Evolutionary conservation across 2,888 invertebrate genomes (phyloP), one percentile per base, ranked within the genome.

Genomic region (Archaeoteleia sp.): DNA sequence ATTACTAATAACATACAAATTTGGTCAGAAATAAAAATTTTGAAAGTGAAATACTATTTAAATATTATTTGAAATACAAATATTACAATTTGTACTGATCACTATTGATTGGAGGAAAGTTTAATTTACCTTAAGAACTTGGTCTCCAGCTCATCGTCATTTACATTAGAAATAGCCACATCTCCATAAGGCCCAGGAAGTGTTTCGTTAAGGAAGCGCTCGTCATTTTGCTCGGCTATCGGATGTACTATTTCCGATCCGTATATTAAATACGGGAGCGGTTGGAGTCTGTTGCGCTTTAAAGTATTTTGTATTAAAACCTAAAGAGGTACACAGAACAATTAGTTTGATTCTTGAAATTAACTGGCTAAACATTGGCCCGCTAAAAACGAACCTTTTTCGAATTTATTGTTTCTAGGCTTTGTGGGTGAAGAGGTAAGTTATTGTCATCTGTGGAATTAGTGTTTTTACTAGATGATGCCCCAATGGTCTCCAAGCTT

Each of bases 191-290:
- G n/a, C n/a, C 77, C 23, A 81, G 75, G 5, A 55, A 17, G 74
- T 78, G n/a, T 81, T 75, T 86, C 79, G 74, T 79, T 77, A 61
- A 83, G 72, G 70, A 83, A 81, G 83, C 87, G 91, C 83, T 94
- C 94, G 78, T 93, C 94, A 0, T 92, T 91, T 81, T 93, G 93
- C 86, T 95, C 95, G 0, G 93, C 94, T 74, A 95, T 94, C 1
- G 95, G 94, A 83, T 94, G 94, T 1, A 93, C 90, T 58, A 92
- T 92, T 84, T 93, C 93, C n/a, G n/a, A 1, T 92, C 92, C 8
- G 92, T 91, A 1, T n/a, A n/a, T n/a, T n/a, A n/a, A n/a, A n/a
- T n/a, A n/a, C n/a, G 67, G 67, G 71, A 85, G 74, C 67, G 84
- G 70, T 57, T 84, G 82, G 20, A 85, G 71, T 67, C 83, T 84